Conservation (phyloP, 2,113 vertebrate genomes). For the Eclectus roratus region DNA sequence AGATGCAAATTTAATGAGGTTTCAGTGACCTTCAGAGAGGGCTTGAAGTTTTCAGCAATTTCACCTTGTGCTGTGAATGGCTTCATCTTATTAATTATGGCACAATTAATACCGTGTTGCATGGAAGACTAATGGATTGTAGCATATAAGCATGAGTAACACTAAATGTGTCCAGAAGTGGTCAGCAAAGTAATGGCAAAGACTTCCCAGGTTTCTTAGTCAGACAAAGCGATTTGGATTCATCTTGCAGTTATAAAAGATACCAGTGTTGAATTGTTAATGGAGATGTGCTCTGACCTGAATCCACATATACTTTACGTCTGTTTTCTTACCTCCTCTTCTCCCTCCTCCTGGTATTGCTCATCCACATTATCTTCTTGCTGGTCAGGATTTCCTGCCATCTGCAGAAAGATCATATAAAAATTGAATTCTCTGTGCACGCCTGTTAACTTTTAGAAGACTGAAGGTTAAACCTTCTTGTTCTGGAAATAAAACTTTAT, state of each 20-base stretch:
- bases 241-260: background rate
- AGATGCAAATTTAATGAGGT: background rate
- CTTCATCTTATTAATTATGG: conserved; percentile 29
- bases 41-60: background rate
- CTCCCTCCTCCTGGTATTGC: conserved; percentile 94
- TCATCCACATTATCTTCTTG: conserved; percentile 94
- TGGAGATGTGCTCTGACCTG: background rate
- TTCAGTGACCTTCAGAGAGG: background rate
- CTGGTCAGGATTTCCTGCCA: conserved; percentile 96
- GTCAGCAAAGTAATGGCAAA: background rate
- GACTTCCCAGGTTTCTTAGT: background rate
- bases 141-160: background rate
- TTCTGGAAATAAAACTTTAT: background rate
- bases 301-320: background rate
- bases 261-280: background rate
- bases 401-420: conserved; percentile 73
- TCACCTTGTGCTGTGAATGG: background rate
- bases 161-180: background rate
- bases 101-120: background rate
- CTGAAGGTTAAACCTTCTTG: background rate
- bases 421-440: background rate
- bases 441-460: background rate
- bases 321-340: conserved; percentile 85
- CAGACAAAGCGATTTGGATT: background rate
- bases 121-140: background rate